phyloP scores from a whole-genome alignment of 2,888 invertebrate species.

The Pelosia muscerda region DNA sequence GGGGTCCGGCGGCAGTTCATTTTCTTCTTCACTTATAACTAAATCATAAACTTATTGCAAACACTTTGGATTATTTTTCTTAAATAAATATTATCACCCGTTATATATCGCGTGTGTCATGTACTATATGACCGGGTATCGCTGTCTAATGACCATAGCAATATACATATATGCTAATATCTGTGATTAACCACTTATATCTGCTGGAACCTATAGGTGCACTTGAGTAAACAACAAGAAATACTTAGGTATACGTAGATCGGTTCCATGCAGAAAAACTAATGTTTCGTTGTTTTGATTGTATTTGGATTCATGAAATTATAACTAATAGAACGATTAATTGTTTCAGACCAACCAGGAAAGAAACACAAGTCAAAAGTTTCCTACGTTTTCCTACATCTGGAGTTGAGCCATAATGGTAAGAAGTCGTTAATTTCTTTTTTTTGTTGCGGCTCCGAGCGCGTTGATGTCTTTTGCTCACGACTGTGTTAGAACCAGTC shows the following conservation, averaged over 20 bases:
- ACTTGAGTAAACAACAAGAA: constrained; percentile 2
- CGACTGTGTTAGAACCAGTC: too few species aligned
- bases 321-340: neutral
- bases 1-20: too few species aligned
- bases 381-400: neutral
- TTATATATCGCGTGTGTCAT: neutral
- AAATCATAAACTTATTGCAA: too few species aligned
- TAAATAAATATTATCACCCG: too few species aligned
- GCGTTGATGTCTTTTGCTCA: too few species aligned
- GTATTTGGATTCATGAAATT: neutral
- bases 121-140: neutral
- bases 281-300: too few species aligned
- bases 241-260: neutral
- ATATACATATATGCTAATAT: neutral
- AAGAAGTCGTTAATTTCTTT: neutral
- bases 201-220: neutral
- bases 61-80: too few species aligned
- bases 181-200: neutral
- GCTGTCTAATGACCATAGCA: neutral
- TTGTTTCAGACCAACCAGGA: constrained; percentile 15
- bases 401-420: constrained; percentile 13
- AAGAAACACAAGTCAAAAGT: neutral
- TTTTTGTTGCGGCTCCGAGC: too few species aligned
- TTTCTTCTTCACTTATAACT: too few species aligned
- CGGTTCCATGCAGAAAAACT: neutral